Conservation (phyloP, 2,113 vertebrate species). For the Pedionomus torquatus region DNA sequence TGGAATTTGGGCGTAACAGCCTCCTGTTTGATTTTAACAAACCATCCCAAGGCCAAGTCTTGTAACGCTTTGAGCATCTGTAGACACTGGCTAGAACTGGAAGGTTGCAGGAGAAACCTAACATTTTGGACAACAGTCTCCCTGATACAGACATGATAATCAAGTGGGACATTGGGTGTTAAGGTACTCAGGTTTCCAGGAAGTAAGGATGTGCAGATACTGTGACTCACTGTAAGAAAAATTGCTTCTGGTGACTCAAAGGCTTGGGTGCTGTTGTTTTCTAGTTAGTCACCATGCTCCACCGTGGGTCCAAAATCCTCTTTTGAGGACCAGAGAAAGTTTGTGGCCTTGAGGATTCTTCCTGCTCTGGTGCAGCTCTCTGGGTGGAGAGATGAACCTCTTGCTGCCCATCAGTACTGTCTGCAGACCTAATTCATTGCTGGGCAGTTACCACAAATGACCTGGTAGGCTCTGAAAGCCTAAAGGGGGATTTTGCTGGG, state of each 20-base stretch:
- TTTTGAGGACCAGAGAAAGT: not conserved
- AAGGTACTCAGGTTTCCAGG: not conserved
- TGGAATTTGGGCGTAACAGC: not conserved
- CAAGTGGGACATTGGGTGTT: not conserved
- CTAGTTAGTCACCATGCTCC: not conserved
- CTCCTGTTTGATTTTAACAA: not conserved
- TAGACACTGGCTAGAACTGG: not conserved
- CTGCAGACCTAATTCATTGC: not conserved
- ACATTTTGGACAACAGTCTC: not conserved
- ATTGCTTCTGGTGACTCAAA: slow-evolving; percentile 36
- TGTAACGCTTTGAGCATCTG: not conserved
- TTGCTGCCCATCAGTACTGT: rapidly evolving
- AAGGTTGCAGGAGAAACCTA: not conserved
- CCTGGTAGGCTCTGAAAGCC: not conserved
- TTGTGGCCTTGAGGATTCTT: not conserved
- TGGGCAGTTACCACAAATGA: not conserved
- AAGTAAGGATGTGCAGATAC: slow-evolving; percentile 22
- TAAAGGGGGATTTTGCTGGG: not conserved
- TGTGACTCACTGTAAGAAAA: slow-evolving; percentile 38
- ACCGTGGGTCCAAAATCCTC: not conserved
- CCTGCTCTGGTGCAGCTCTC: not conserved
- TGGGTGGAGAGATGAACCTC: not conserved
- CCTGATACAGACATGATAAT: not conserved
- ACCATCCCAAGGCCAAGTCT: not conserved
- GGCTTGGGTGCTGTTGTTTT: not conserved